Conservation (phyloP, 2,888 invertebrate species). For the Heliconius aoede region DNA sequence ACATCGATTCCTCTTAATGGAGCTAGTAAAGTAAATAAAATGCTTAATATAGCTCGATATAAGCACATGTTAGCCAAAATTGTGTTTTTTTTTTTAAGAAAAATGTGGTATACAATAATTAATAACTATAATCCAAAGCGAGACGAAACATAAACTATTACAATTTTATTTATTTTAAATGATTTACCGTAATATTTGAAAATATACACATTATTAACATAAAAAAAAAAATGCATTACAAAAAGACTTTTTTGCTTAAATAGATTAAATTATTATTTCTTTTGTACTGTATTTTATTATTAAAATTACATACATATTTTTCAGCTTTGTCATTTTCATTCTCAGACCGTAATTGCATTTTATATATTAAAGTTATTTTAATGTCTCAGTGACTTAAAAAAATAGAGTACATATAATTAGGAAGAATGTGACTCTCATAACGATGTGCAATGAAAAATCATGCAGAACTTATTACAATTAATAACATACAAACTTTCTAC, state of each 20-base stretch:
- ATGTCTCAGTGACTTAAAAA: too few species aligned
- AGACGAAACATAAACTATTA: background rate
- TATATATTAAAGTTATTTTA: too few species aligned
- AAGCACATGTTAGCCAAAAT: background rate
- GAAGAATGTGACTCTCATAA: too few species aligned
- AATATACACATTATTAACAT: background rate
- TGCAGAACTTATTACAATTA: too few species aligned
- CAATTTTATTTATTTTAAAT: background rate
- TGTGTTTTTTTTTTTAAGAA: background rate
- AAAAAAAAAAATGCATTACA: background rate
- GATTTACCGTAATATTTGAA: background rate
- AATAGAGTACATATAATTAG: too few species aligned
- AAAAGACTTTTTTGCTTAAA: background rate
- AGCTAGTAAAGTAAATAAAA: background rate
- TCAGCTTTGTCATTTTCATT: too few species aligned
- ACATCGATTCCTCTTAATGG: background rate
- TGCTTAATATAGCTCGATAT: conserved; percentile 1
- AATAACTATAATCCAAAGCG: background rate
- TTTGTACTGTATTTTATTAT: too few species aligned
- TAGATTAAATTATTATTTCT: background rate
- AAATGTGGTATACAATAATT: background rate
- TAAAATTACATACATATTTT: too few species aligned
- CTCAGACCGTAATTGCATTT: too few species aligned
- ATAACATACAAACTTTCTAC: too few species aligned
- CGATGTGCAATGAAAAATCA: too few species aligned